A percentile compares a stretch with the other conserved stretches of the same genome.
phyloP scores from a whole-genome alignment of 2,888 invertebrate genomes.

The Augiades crinisus region DNA sequence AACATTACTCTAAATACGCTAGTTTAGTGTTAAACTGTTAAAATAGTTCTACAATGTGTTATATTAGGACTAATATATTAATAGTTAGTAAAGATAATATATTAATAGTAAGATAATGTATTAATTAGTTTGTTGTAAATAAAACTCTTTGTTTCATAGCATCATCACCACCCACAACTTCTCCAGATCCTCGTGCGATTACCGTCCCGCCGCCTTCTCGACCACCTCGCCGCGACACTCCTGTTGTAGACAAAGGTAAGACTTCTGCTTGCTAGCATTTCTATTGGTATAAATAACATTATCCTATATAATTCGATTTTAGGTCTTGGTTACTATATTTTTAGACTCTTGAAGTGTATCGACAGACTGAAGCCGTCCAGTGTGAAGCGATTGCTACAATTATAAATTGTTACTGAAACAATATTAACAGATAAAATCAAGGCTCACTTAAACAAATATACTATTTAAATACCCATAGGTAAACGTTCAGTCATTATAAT shows the following conservation, averaged over 20 bases:
- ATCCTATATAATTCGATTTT: not conserved
- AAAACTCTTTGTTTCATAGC: constrained; percentile 63
- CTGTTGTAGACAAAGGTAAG: constrained; percentile 69
- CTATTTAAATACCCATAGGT: constrained; percentile 2
- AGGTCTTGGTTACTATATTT: no score
- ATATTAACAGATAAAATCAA: not conserved
- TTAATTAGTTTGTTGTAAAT: not conserved
- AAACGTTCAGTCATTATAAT: constrained; percentile 16
- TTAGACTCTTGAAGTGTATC: no score
- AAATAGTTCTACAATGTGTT: no score
- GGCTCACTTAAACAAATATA: not conserved
- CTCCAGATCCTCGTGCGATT: constrained; percentile 86
- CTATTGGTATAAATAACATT: not conserved
- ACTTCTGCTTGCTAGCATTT: no score
- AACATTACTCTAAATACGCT: no score
- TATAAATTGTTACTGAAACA: not conserved
- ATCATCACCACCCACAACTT: constrained; percentile 90
- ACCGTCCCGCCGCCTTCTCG: constrained; percentile 68
- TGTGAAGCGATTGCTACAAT: no score
- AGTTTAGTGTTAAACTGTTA: no score
- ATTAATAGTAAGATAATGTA: no score
- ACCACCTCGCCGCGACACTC: constrained; percentile 69
- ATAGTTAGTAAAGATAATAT: no score
- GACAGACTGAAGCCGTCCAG: no score
- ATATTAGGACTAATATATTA: no score